A percentile compares a stretch with the other conserved stretches of the same genome.
phyloP scores from a whole-genome alignment of 1,140 invertebrate genomes.

The Drosophila sucinea region DNA sequence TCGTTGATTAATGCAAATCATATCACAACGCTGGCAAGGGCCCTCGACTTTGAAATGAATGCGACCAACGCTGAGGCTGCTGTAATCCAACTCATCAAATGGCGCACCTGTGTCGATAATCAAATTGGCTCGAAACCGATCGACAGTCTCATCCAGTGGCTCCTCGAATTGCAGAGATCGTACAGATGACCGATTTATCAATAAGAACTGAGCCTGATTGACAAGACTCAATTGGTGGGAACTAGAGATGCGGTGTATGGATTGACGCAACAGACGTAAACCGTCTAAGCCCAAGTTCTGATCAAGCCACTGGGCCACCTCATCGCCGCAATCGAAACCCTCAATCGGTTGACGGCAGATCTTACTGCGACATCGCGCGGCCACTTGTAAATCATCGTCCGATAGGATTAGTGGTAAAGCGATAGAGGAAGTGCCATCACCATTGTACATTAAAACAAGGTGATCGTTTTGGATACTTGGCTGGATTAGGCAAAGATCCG shows the following conservation, averaged over 20 bases:
- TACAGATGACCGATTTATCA: slow-evolving; percentile 91
- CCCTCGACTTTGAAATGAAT: slow-evolving; percentile 87
- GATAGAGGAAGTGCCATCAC: background rate
- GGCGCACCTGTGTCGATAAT: slow-evolving; percentile 86
- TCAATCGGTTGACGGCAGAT: slow-evolving; percentile 93
- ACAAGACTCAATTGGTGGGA: slow-evolving; percentile 86
- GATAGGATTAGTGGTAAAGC: slow-evolving; percentile 46
- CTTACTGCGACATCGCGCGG: slow-evolving; percentile 88
- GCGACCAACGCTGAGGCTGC: slow-evolving; percentile 87
- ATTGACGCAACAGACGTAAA: slow-evolving; percentile 88
- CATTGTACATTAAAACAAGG: slow-evolving; percentile 87
- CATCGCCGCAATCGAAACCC: slow-evolving; percentile 92
- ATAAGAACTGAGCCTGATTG: slow-evolving; percentile 94
- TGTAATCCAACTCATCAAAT: slow-evolving; percentile 91
- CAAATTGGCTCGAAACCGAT: slow-evolving; percentile 89
- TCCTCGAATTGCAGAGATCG: slow-evolving; percentile 86
- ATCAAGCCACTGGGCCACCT: slow-evolving; percentile 90
- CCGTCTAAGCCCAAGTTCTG: slow-evolving; percentile 86
- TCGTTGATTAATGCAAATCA: slow-evolving; percentile 95
- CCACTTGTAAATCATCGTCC: slow-evolving; percentile 31
- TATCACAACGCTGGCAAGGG: slow-evolving; percentile 94
- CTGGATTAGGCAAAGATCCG: slow-evolving; percentile 91
- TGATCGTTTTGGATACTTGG: slow-evolving; percentile 86
- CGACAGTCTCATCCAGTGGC: slow-evolving; percentile 84
- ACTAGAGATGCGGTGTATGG: slow-evolving; percentile 57